Evolutionary conservation across 1,140 invertebrate genomes (phyloP), one percentile per base, ranked within the genome.

Genomic region (Glossosoma conforme): DNA sequence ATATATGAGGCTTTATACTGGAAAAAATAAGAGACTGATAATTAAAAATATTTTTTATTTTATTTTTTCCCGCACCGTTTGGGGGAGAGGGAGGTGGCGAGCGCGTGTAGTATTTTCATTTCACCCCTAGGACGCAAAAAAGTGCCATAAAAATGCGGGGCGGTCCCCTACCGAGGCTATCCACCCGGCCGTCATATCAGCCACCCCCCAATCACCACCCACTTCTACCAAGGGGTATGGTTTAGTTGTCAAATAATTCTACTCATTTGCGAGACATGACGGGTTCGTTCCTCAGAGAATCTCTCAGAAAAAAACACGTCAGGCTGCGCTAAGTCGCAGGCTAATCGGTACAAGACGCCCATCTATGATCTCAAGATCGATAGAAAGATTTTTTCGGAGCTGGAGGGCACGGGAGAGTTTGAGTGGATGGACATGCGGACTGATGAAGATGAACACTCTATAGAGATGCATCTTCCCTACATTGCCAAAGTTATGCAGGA

Each of bases 401-500:
- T 90, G 37, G 81, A 87, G 65, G 81, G 82, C 61, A 96, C 93
- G 30, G 85, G 87, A 9, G 79, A 87, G 56, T 99, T 99, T 75
- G 89, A 97, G 63, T 84, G 83, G 75, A 98, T 99, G 94, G 85
- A 85, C 64, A 77, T 89, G 65, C 79, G 83, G 58, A 90, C 89
- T 0, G 92, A 96, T 69, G 91, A 95, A 74, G 89, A 93, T 68
- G 92, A 95, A 64, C 92, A 95, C 67, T 96, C 92, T 61, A 93
- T 99, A 61, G 97, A 99, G 76, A 98, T 99, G 96, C 96, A 98
- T 72, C 77, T 99, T 57, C 96, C 97, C 21, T 99, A 93, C 68
- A 88, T 99, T 64, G 95, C 96, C 44, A 98, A 98, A 84, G 88
- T 98, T 37, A 98, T 99, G 94, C 90, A 97, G 77, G 87, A 86